These are phyloP conservation scores for Anolis apletophallus DNA, from an alignment of 2,797 vertebrate species.

Conservation along the genomic window DNA sequence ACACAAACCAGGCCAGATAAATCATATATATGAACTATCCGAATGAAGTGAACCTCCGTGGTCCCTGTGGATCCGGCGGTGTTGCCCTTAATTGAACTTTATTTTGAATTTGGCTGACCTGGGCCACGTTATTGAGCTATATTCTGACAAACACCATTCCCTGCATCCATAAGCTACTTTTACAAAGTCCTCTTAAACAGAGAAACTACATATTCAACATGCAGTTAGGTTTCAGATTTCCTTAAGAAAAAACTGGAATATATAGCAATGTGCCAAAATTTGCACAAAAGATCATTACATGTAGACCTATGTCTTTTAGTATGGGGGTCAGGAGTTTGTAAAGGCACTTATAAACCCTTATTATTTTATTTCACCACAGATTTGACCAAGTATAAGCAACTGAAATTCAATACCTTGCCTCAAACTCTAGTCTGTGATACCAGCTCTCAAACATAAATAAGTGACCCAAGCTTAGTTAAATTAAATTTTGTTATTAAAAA, in stretches of 20 bases:
- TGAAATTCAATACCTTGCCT: conserved; percentile 13
- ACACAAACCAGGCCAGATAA: too few species aligned
- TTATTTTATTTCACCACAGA: conserved; percentile 28
- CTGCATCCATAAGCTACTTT: not conserved
- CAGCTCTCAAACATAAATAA: conserved; percentile 63
- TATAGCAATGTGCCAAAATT: not conserved
- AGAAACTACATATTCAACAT: not conserved
- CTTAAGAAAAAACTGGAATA: conserved; percentile 1
- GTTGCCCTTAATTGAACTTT: too few species aligned
- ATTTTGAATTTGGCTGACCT: too few species aligned
- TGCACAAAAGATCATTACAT: not conserved
- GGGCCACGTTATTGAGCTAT: too few species aligned
- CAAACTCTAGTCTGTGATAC: conserved; percentile 8
- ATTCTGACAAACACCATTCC: not conserved
- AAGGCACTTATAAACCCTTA: not conserved
- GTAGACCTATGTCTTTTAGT: not conserved
- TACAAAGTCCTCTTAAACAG: not conserved
- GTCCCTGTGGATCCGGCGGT: too few species aligned
- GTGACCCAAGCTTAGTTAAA: conserved; percentile 71
- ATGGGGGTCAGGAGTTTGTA: not conserved
- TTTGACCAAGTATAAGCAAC: conserved; percentile 9
- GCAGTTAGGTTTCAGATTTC: not conserved
- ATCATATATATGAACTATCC: too few species aligned
- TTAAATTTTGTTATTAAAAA: conserved; percentile 74
- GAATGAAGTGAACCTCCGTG: too few species aligned